phyloP scores from a whole-genome alignment of 2,888 invertebrate species.

The Stictocephala bisonia region DNA sequence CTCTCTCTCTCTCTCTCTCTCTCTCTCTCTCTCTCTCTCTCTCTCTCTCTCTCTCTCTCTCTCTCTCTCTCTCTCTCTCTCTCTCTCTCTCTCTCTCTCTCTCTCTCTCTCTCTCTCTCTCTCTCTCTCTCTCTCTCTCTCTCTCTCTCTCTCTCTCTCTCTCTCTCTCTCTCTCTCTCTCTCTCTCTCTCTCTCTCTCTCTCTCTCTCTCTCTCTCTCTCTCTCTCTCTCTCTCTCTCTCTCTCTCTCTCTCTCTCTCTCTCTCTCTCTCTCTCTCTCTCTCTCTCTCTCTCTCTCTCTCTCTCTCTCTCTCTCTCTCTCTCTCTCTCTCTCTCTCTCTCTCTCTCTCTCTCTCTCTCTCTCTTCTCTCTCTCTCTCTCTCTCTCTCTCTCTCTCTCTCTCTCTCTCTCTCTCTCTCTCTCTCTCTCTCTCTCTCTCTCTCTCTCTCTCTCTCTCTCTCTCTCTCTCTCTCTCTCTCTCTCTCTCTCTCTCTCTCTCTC shows the following conservation, averaged over 20 bases:
- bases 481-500: no score
- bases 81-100: neutral
- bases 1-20: neutral
- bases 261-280: neutral
- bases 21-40: neutral
- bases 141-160: neutral
- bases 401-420: neutral
- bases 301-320: neutral
- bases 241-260: neutral
- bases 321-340: no score
- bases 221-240: neutral
- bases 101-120: neutral
- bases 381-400: neutral
- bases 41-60: neutral
- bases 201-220: neutral
- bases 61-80: neutral
- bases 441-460: neutral
- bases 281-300: neutral
- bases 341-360: no score
- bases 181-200: neutral
- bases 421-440: neutral
- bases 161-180: neutral
- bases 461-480: neutral
- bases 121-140: neutral
- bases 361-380: neutral